Evolutionary conservation across 2,797 vertebrate species (phyloP).

Genomic region (Halcyon chelicuti): DNA sequence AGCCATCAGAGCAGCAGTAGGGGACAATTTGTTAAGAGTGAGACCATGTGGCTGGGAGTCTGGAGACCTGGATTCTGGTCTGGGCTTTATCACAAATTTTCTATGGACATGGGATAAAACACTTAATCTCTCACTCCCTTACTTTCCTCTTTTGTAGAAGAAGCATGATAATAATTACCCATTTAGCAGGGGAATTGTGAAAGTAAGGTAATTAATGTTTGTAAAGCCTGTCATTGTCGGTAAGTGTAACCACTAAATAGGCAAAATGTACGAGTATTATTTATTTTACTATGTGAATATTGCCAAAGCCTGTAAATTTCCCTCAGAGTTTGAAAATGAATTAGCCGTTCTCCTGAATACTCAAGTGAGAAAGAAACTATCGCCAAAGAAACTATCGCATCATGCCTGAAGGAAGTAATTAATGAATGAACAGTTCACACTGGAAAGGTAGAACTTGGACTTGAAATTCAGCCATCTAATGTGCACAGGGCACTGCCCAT

Average conservation of each 20-base stretch:
- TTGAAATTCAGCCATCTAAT: background rate
- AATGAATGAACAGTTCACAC: background rate
- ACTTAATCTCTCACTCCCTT: background rate
- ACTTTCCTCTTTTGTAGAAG: background rate
- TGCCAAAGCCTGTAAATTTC: slow-evolving; percentile 22
- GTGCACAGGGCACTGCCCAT: background rate
- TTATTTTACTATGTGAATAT: slow-evolving; percentile 31
- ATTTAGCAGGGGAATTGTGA: background rate
- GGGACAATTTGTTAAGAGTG: background rate
- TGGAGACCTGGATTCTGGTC: background rate
- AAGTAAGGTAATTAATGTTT: background rate
- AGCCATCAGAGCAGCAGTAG: background rate
- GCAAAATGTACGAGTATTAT: background rate
- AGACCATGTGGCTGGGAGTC: background rate
- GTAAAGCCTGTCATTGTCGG: background rate
- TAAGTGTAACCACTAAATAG: slow-evolving; percentile 9
- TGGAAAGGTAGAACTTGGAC: background rate
- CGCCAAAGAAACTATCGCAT: background rate
- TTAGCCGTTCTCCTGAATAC: slow-evolving; percentile 12
- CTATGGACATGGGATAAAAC: slow-evolving; percentile 2
- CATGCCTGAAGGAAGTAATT: background rate
- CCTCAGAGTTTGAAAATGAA: background rate
- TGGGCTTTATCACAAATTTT: slow-evolving; percentile 23
- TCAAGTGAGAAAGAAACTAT: background rate
- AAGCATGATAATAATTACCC: slow-evolving; percentile 28